Base-by-base conservation (phyloP, 2,113 vertebrate species). In the Sisor rabdophorus region DNA sequence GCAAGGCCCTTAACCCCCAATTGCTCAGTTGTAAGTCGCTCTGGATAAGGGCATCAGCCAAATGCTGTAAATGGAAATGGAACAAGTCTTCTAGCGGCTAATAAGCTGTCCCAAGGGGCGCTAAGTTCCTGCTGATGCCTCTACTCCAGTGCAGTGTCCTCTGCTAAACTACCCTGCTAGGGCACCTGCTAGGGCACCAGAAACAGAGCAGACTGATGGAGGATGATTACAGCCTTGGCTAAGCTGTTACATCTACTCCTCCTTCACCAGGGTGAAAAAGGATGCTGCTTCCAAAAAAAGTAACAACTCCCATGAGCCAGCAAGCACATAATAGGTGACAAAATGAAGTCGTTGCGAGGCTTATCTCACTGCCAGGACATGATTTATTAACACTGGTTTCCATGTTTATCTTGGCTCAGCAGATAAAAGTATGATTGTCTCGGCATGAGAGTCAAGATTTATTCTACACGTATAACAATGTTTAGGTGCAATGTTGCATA, bases 371-470 rank as follows among this genome's bases (percentile, higher is more conserved):
- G 68, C 26, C 73, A 80, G 75, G 71, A 71, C 77, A 71, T 47
- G 13, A 36, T 20, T 54, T 60, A 69, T 71, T 75, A 82, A 72
- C 63, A 65, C 32, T 15, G 55, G 61, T 83, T 78, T 71, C 55
- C 71, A 67, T 80, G 81, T 78, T 78, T 78, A 83, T 83, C 81
- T 78, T 53, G 47, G 53, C 47, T 71, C 55, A 71, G 78, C 81
- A 80, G 78, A 65, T 52, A 63, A 75, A 59, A n/a, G n/a, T n/a
- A n/a, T n/a, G n/a, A n/a, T n/a, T n/a, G n/a, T n/a, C 56, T 76
- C 44, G 50, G 44, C 67, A 70, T 71, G 12, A 36, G 70, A 56
- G 58, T 65, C 50, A 53, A 63, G 24, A 26, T 50, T 50, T 19
- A 8, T 30, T 70, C 53, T 47, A 12, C 55, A 22, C 0, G 0